These are phyloP conservation scores for Marmota monax DNA, from an alignment of 2,113 vertebrate genomes.

Conservation along the genomic window DNA sequence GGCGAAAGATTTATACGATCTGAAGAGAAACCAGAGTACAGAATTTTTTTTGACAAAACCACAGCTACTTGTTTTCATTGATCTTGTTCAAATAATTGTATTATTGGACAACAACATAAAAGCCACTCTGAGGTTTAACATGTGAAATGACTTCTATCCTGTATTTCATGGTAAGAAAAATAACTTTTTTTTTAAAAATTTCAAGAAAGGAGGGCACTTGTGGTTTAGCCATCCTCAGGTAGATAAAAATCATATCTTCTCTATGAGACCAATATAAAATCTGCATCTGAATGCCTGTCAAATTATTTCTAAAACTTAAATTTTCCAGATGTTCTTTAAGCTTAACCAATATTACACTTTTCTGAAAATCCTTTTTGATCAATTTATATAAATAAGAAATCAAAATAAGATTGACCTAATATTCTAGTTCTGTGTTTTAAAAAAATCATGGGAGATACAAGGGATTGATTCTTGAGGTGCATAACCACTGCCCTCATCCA, in stretches of 20 bases:
- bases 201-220: slow-evolving; percentile 82
- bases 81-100: slow-evolving; percentile 85
- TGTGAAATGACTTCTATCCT: slow-evolving; percentile 78
- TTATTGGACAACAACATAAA: slow-evolving; percentile 47
- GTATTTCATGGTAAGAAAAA: slow-evolving; percentile 70
- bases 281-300: neutral
- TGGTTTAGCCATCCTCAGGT: slow-evolving; percentile 54
- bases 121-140: slow-evolving; percentile 70
- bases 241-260: slow-evolving; percentile 11
- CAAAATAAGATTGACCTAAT: slow-evolving; percentile 56
- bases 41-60: slow-evolving; percentile 74
- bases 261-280: neutral
- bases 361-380: slow-evolving; percentile 31
- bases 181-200: slow-evolving; percentile 24
- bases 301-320: slow-evolving; percentile 38
- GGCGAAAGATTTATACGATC: too few relatives aligned
- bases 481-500: too few relatives aligned
- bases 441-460: too few relatives aligned
- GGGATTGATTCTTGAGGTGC: too few relatives aligned
- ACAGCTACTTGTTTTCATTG: slow-evolving; percentile 81
- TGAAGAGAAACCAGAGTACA: too few relatives aligned
- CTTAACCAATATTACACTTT: neutral
- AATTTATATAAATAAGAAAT: neutral
- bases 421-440: slow-evolving; percentile 23
- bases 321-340: neutral